Evolutionary conservation across 2,888 invertebrate genomes (phyloP).

Genomic region (Endotricha flammealis): DNA sequence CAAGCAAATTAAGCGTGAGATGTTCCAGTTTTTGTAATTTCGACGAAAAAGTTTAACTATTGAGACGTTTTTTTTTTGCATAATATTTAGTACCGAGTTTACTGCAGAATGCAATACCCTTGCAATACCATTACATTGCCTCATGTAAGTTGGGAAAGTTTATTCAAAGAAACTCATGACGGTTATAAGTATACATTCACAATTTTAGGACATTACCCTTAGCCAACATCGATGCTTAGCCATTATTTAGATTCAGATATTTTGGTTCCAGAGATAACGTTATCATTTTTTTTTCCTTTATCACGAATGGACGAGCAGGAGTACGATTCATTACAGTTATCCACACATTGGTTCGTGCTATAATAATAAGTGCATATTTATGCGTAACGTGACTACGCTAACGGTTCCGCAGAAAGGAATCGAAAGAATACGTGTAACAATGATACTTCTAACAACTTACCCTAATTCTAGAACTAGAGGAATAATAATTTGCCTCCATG

Average conservation of each 20-base stretch:
- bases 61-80: background rate
- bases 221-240: too few species aligned
- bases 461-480: background rate
- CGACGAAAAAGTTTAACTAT: slow-evolving; percentile 19
- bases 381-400: slow-evolving; percentile 66
- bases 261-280: slow-evolving; percentile 16
- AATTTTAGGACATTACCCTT: slow-evolving; percentile 2
- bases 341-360: slow-evolving; percentile 60
- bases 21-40: slow-evolving; percentile 36
- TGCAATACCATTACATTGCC: too few species aligned
- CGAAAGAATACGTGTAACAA: slow-evolving; percentile 46
- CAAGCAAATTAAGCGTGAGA: slow-evolving; percentile 44
- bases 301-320: slow-evolving; percentile 42
- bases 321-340: slow-evolving; percentile 67
- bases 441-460: slow-evolving; percentile 27
- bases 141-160: too few species aligned
- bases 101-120: too few species aligned
- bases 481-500: too few species aligned
- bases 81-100: too few species aligned
- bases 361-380: slow-evolving; percentile 69
- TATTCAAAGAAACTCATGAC: too few species aligned
- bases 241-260: slow-evolving; percentile 10
- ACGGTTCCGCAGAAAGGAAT: slow-evolving; percentile 64
- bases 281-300: slow-evolving; percentile 42
- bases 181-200: too few species aligned